Percentiles rank a stretch among this genome's conserved stretches.
These are phyloP conservation scores for Leucozona laternaria DNA, from an alignment of 2,888 invertebrate species.

Conservation along the genomic window DNA sequence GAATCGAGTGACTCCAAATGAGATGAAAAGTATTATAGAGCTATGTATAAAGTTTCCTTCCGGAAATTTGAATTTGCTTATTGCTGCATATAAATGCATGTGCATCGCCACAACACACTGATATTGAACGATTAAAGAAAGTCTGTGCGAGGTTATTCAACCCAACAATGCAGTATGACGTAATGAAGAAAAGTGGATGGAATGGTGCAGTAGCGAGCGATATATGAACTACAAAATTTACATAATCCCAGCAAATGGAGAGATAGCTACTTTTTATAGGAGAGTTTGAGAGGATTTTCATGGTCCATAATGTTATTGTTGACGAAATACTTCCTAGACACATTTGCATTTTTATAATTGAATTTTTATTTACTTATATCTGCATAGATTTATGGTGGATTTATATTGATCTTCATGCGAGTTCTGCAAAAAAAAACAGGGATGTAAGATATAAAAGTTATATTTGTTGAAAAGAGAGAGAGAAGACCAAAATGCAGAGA, in stretches of 20 bases:
- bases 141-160: constrained; percentile 65
- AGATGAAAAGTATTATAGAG: constrained; percentile 13
- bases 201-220: constrained; percentile 3
- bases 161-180: constrained; percentile 13
- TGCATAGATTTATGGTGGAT: too few species aligned
- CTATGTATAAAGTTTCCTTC: constrained; percentile 60
- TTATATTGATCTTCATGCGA: too few species aligned
- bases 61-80: constrained; percentile 63
- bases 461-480: too few species aligned
- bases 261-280: constrained; percentile 1
- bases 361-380: too few species aligned
- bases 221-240: constrained; percentile 18
- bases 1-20: constrained; percentile 50
- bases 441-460: too few species aligned
- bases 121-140: constrained; percentile 57
- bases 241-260: constrained; percentile 16
- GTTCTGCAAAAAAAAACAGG: too few species aligned
- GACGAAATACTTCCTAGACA: neutral
- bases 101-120: constrained; percentile 5
- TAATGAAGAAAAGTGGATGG: neutral
- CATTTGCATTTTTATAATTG: too few species aligned
- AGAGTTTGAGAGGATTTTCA: neutral
- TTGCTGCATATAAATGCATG: constrained; percentile 5
- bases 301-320: neutral
- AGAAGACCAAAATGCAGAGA: too few species aligned